These are phyloP conservation scores for Eudorcas thomsonii DNA, from an alignment of 2,113 vertebrate species.

Conservation along the genomic window DNA sequence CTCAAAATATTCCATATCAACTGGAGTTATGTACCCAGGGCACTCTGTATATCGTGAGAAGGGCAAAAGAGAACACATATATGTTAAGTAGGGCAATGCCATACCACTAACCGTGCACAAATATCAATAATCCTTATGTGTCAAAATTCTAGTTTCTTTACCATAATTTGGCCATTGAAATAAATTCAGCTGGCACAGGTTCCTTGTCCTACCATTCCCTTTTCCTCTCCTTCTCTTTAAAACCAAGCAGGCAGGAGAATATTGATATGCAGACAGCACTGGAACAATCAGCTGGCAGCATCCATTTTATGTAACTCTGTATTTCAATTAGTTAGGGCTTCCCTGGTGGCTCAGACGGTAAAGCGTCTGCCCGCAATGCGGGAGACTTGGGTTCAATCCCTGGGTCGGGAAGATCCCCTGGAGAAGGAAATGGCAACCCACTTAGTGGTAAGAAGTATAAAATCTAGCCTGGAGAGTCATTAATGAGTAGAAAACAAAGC, in stretches of 20 bases:
- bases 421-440: too few relatives aligned
- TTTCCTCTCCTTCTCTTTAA: background rate
- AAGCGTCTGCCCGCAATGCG: too few relatives aligned
- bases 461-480: slow-evolving; percentile 44
- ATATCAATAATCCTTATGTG: background rate
- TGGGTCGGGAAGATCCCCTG: too few relatives aligned
- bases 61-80: background rate
- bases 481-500: slow-evolving; percentile 60
- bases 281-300: slow-evolving; percentile 10
- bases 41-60: background rate
- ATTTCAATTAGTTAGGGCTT: slow-evolving; percentile 28
- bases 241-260: background rate
- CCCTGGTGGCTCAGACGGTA: too few relatives aligned
- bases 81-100: background rate
- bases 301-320: slow-evolving; percentile 31
- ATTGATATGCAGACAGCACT: slow-evolving; percentile 36
- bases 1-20: background rate
- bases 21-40: background rate
- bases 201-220: background rate
- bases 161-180: slow-evolving; percentile 25
- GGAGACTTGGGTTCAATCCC: too few relatives aligned
- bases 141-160: background rate
- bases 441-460: slow-evolving; percentile 34
- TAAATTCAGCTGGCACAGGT: background rate
- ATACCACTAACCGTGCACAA: background rate